Evolutionary conservation across 2,888 invertebrate species (phyloP).

Genomic region (Nomada goodeniana): DNA sequence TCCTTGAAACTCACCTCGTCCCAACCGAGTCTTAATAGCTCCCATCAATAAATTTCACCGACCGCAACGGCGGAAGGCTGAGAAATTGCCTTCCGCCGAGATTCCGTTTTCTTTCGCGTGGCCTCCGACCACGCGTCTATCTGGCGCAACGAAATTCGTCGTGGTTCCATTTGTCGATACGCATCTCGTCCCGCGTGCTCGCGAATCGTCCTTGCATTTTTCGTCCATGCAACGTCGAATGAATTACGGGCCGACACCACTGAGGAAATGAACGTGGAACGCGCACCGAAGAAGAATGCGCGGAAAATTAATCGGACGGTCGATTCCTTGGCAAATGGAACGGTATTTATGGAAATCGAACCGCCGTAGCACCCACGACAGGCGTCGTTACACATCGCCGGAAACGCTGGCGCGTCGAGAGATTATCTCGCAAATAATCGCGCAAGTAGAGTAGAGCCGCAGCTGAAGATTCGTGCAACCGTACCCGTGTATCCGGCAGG

Average conservation of each 20-base stretch:
- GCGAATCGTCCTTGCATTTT: not conserved
- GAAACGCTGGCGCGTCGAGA: not conserved
- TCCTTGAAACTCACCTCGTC: slow-evolving; percentile 42
- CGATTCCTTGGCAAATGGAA: not conserved
- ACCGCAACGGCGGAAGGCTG: not conserved
- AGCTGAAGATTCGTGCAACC: not conserved
- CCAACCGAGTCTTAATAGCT: slow-evolving; percentile 31
- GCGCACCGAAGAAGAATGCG: not conserved
- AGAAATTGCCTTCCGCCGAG: slow-evolving; percentile 9
- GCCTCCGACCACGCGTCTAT: not conserved
- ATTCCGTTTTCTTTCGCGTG: not conserved
- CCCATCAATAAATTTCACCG: slow-evolving; percentile 32
- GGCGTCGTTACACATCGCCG: not conserved
- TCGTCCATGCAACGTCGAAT: not conserved
- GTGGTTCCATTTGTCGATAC: not conserved
- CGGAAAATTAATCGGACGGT: not conserved
- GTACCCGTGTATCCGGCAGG: not conserved
- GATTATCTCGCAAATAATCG: slow-evolving; percentile 1
- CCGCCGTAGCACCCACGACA: not conserved
- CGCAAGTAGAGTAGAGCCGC: not conserved
- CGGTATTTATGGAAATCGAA: not conserved
- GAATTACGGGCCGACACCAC: not conserved
- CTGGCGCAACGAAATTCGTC: not conserved
- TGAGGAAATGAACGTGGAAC: not conserved
- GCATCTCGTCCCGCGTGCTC: not conserved